Conservation (phyloP, 1,140 invertebrate species). For the Trichoplusia ni region DNA sequence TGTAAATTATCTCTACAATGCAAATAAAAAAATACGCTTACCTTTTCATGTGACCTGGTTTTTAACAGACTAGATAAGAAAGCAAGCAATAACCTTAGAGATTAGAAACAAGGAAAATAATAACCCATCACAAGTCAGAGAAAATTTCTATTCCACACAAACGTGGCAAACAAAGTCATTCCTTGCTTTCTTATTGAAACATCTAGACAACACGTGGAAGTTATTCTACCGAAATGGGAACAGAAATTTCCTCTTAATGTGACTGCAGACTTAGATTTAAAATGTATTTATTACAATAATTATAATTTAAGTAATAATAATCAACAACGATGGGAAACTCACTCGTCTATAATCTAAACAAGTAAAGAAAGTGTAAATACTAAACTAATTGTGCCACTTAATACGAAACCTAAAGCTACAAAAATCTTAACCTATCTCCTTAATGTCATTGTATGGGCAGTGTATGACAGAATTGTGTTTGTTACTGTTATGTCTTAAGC, state of each 20-base stretch:
- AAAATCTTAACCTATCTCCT: constrained; percentile 17
- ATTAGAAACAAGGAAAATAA: constrained; percentile 51
- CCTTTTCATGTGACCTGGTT: constrained; percentile 64
- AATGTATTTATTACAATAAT: constrained; percentile 53
- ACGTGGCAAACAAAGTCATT: constrained; percentile 51
- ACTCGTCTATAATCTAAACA: constrained; percentile 30
- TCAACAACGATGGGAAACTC: constrained; percentile 62
- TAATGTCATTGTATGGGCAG: constrained; percentile 31
- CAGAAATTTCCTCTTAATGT: constrained; percentile 79
- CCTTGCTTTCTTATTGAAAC: constrained; percentile 74
- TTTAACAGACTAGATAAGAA: constrained; percentile 74
- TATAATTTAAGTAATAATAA: constrained; percentile 50
- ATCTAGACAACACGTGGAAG: constrained; percentile 45
- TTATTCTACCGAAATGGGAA: constrained; percentile 74
- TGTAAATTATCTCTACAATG: constrained; percentile 32
- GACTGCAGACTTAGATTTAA: constrained; percentile 43
- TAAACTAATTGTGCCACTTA: constrained; percentile 26
- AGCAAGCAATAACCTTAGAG: constrained; percentile 72
- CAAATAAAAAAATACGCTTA: constrained; percentile 60
- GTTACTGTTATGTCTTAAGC: constrained; percentile 23
- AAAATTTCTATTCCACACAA: constrained; percentile 81
- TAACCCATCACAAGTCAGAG: constrained; percentile 73
- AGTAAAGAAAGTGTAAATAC: constrained; percentile 28
- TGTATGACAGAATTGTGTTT: constrained; percentile 10
- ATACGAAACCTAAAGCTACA: constrained; percentile 3